Evolutionary conservation across 2,888 invertebrate species (phyloP), one percentile per base, ranked within the genome.

Genomic region (Hipparchia semele): DNA sequence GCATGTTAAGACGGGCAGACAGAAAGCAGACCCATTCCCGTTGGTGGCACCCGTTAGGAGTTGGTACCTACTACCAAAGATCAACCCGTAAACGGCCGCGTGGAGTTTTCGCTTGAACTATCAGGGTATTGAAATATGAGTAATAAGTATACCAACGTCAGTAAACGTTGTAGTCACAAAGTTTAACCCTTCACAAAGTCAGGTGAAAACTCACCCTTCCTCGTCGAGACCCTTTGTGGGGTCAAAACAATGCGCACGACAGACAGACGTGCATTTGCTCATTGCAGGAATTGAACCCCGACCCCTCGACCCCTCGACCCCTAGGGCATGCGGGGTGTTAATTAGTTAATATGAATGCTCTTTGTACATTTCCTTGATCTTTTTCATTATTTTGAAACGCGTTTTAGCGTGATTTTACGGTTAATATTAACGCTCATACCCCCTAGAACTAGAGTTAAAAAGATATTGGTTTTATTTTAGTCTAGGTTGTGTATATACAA

Each of bases 261-360:
- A 70, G 72, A 70, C 74, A 73, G 71, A 61, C 72, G 66, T 56
- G 66, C 70, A 72, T 72, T 72, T 68, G 62, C 59, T 65, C 72
- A 69, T 64, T 49, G 70, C 70, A 60, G 68, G 70, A 51, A 70
- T 70, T 73, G 75, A 75, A 75, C 76, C 76, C 68, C 74, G 70
- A 76, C 76, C 74, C 70, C 58, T 66, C 49, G 49, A 49, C 49
- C 75, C 75, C 70, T 64, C 74, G 72, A 76, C 76, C 73, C 72
- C 59, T 62, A 68, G 65, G 71, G 65, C 58, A 68, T 53, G 72
- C 46, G 23, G 61, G 72, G 75, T 73, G 74, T 73, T 76, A 76
- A 76, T 76, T 76, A 76, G 76, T 76, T 76, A 74, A 74, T 71
- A 74, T 72, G 76, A 76, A 74, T 76, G 76, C 76, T 73, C 76